phyloP scores from a whole-genome alignment of 2,888 invertebrate species.

The Nomada hirtipes region DNA sequence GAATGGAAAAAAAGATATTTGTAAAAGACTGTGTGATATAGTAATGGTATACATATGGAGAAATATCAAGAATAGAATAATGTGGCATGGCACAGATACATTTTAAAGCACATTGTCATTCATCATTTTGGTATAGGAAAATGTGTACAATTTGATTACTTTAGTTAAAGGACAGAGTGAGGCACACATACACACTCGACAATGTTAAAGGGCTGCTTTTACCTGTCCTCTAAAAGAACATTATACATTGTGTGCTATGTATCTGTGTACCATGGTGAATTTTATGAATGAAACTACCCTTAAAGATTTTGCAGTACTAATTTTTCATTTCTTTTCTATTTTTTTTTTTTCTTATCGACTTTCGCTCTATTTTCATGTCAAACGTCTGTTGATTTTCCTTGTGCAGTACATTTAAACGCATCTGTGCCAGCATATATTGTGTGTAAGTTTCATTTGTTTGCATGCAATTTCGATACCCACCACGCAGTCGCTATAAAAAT shows the following conservation, averaged over 20 bases:
- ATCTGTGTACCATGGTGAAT: constrained; percentile 81
- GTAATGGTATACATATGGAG: constrained; percentile 50
- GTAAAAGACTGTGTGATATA: constrained; percentile 59
- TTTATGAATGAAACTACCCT: constrained; percentile 68
- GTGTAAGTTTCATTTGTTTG: constrained; percentile 57
- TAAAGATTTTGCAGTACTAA: constrained; percentile 55
- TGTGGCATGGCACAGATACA: constrained; percentile 82
- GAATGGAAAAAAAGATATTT: constrained; percentile 54
- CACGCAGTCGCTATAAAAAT: constrained; percentile 54
- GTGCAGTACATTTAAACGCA: constrained; percentile 82
- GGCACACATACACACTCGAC: constrained; percentile 75
- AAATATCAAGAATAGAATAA: constrained; percentile 63
- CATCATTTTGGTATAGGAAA: constrained; percentile 28
- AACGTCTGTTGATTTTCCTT: constrained; percentile 80
- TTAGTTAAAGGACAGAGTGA: constrained; percentile 62
- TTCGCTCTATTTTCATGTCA: constrained; percentile 82
- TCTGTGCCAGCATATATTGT: constrained; percentile 80
- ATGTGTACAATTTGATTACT: constrained; percentile 43
- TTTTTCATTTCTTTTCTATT: constrained; percentile 57
- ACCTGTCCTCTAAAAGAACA: constrained; percentile 56
- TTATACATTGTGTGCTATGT: constrained; percentile 78
- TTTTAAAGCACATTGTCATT: constrained; percentile 78
- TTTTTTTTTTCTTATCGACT: constrained; percentile 54
- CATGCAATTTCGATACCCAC: constrained; percentile 74
- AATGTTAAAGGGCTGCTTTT: constrained; percentile 62